These are phyloP conservation scores for Apocheima hispidaria DNA, from an alignment of 2,888 invertebrate species.

Conservation along the genomic window DNA sequence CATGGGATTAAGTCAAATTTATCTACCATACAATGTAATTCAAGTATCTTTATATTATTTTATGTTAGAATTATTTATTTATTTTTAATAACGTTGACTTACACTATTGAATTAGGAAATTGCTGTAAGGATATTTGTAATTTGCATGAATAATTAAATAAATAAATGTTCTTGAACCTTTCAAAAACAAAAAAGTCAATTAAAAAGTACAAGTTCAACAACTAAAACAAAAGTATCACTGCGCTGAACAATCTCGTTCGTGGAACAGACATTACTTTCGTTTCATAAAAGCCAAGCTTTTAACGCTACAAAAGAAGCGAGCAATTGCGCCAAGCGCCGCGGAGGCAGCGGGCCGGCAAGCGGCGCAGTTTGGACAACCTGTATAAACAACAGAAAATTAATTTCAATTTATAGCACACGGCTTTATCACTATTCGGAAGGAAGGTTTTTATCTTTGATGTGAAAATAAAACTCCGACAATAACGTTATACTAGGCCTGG, in stretches of 20 bases:
- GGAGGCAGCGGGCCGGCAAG: constrained; percentile 37
- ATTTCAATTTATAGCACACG: constrained; percentile 40
- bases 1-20: too few relatives aligned
- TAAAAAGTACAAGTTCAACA: neutral
- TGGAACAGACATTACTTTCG: constrained; percentile 5
- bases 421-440: constrained; percentile 19
- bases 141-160: too few relatives aligned
- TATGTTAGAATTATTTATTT: too few relatives aligned
- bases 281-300: constrained; percentile 23
- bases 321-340: constrained; percentile 35
- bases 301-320: constrained; percentile 16
- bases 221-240: neutral
- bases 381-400: constrained; percentile 42
- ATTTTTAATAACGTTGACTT: too few relatives aligned
- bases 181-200: too few relatives aligned
- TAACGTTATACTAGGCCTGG: neutral
- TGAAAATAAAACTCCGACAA: neutral
- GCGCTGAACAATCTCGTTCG: neutral
- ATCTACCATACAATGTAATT: too few relatives aligned
- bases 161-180: too few relatives aligned
- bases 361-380: constrained; percentile 41
- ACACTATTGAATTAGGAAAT: too few relatives aligned
- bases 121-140: too few relatives aligned
- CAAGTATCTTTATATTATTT: too few relatives aligned
- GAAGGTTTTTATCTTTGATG: constrained; percentile 15